phyloP scores from a whole-genome alignment of 2,888 invertebrate genomes.

The Patella caerulea region DNA sequence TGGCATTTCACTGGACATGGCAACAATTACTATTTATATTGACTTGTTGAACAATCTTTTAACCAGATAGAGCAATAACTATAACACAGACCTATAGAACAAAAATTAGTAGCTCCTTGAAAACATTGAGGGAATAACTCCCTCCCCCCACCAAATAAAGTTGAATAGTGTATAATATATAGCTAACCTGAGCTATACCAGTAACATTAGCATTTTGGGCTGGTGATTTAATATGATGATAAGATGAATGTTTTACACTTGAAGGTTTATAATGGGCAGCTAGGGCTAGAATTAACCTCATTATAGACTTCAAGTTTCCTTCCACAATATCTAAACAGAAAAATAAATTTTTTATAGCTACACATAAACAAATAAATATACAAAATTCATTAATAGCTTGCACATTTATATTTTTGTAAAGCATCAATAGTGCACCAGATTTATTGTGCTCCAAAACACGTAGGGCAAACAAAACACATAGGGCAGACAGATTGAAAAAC shows the following conservation, averaged over 20 bases:
- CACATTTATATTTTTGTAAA: neutral
- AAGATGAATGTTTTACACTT: constrained; percentile 64
- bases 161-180: too few species aligned
- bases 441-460: neutral
- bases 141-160: too few species aligned
- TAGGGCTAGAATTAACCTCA: constrained; percentile 73
- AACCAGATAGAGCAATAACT: too few species aligned
- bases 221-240: constrained; percentile 18
- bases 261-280: constrained; percentile 73
- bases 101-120: too few species aligned
- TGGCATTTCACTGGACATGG: too few species aligned
- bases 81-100: too few species aligned
- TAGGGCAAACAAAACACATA: too few species aligned
- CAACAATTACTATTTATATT: too few species aligned
- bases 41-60: too few species aligned
- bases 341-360: constrained; percentile 1
- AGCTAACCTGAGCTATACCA: constrained; percentile 63
- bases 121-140: too few species aligned
- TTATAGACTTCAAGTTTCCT: constrained; percentile 73
- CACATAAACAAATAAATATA: neutral
- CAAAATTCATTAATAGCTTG: too few species aligned
- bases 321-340: constrained; percentile 70
- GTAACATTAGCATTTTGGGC: constrained; percentile 44
- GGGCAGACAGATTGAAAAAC: neutral
- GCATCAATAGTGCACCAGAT: neutral